Base-by-base conservation (phyloP, 1,140 invertebrate genomes). In the Drosophila pectinifera region DNA sequence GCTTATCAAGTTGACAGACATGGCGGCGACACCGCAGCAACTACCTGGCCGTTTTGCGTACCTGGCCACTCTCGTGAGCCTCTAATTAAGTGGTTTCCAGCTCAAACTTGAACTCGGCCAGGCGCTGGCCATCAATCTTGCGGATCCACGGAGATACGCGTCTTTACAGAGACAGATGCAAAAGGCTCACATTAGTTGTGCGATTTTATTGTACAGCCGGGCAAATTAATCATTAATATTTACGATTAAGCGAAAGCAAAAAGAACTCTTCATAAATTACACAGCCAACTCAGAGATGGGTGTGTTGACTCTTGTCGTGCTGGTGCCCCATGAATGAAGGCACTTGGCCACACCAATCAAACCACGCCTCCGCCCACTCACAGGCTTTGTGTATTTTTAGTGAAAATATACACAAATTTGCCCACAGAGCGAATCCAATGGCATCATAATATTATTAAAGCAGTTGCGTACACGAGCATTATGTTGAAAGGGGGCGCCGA, bases 1-100 rank as follows among this genome's bases (percentile, higher is more conserved):
- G 81, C 81, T 85, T 85, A 85, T 85, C 81, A 85, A 85, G 61
- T 80, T 85, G 81, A 85, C 56, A 78, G 81, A 80, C 77, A 80
- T 58, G 34, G 36, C 36, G 62, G 72, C 65, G 72, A 58, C 80
- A 54, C 72, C 41, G 24, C 72, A 51, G 26, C 16, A 48, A 53
- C 54, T 63, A 55, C 61, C 46, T 53, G 57, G 28, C 16, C 39
- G 39, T 41, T 18, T 14, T n/a, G 39, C 36, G 24, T 42, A 28
- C 46, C 65, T 61, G 73, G 72, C 55, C 36, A 39, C 39, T 16
- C 31, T 51, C 5, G 55, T 73, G 65, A 63, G 68, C 62, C 70
- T 83, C 84, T 86, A 86, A 86, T 86, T 86, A 86, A 88, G 75
- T 68, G 72, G 68, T 70, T 57, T 57, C 31, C 26, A 59, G 36